Evolutionary conservation across 2,888 invertebrate genomes (phyloP).

Genomic region (Drosophila nr. perissopoda): DNA sequence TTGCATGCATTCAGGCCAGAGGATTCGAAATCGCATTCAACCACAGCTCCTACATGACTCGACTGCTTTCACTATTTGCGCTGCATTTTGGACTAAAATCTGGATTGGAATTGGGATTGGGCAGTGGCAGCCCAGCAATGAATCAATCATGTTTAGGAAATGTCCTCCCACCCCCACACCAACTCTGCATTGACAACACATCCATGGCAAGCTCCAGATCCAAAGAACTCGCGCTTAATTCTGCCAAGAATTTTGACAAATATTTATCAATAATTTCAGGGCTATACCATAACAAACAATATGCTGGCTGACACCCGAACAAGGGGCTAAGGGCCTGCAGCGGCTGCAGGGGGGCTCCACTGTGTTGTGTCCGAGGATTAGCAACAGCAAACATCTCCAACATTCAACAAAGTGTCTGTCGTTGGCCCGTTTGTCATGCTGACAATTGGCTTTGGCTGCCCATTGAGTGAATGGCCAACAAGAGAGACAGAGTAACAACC

Average conservation of each 20-base stretch:
- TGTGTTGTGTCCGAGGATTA: conserved; percentile 59
- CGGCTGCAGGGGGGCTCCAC: neutral
- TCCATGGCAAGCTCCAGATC: neutral
- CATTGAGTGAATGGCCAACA: conserved; percentile 52
- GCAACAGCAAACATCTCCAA: conserved; percentile 58
- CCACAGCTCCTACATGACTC: conserved; percentile 34
- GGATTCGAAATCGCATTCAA: conserved; percentile 38
- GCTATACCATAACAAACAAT: conserved; percentile 51
- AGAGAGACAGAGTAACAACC: conserved; percentile 28
- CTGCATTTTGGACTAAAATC: conserved; percentile 43
- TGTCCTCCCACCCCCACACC: neutral
- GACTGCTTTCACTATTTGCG: conserved; percentile 52
- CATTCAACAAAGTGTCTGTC: conserved; percentile 65
- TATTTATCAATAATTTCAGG: conserved; percentile 76
- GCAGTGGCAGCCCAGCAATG: conserved; percentile 47
- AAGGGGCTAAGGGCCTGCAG: neutral
- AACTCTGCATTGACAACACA: conserved; percentile 23
- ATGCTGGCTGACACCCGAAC: conserved; percentile 60
- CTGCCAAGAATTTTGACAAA: conserved; percentile 64
- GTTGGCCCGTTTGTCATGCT: conserved; percentile 71
- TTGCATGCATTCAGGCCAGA: conserved; percentile 37
- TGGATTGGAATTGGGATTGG: conserved; percentile 26
- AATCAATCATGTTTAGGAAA: conserved; percentile 73
- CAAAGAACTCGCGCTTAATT: conserved; percentile 59
- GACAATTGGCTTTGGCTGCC: conserved; percentile 73